Base-by-base conservation (phyloP, 2,888 invertebrate genomes). In the Synanthedon vespiformis region DNA sequence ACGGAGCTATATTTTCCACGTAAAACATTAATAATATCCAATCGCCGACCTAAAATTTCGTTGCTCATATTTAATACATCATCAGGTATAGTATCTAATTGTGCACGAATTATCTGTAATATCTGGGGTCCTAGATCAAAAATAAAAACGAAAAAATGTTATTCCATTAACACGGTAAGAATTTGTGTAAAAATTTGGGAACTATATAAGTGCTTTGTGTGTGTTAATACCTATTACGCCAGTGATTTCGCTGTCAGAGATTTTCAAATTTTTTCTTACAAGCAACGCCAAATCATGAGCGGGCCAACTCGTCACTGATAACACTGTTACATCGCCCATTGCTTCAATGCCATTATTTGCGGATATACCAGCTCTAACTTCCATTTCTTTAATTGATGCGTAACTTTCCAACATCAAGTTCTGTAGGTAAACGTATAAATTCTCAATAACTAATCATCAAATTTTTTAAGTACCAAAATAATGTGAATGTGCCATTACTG, bases 221-320 rank as follows among this genome's bases (percentile, higher is more conserved):
- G 5, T 22, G n/a, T 44, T 5, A 12, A 52, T 70, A 84, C 85
- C 84, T 22, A 82, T 71, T 49, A 72, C 41, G 27, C 80, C 77
- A 54, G 61, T 48, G 12, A 50, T 40, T 13, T 47, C 16, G 22
- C 16, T 10, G 16, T 34, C 27, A 41, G 22, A 6, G 47, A 13
- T 14, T 12, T 13, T 14, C 4, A 50, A n/a, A 27, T 49, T 48
- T 11, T 48, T 72, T 5, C 78, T 68, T 8, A 81, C 57, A 1
- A 82, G 68, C 54, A 84, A 58, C 40, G 83, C 65, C 53, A 85
- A 62, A 57, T 85, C 84, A 53, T 84, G 77, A 0, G 80, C 74
- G 1, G 81, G 74, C 85, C 85, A 85, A 40, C 64, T 62, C 40
- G 67, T 79, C 48, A 88, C 72, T 2, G 88, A 83, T 50, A 89